These are phyloP conservation scores for Centropus unirufus DNA, from an alignment of 2,113 vertebrate genomes.

Conservation along the genomic window DNA sequence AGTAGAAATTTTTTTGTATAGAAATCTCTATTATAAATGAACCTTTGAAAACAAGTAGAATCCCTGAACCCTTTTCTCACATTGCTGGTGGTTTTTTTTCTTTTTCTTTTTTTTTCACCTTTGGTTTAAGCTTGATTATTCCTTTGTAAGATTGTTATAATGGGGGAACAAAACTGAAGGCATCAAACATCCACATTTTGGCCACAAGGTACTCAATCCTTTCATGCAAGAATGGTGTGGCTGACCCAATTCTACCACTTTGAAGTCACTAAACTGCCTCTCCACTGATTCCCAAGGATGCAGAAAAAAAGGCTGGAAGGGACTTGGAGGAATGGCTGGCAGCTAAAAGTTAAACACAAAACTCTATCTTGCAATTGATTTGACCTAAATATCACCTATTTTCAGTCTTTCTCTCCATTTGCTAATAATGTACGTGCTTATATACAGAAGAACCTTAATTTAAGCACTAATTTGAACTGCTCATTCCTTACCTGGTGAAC, in stretches of 20 bases:
- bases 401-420: neutral
- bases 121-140: neutral
- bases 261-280: neutral
- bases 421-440: neutral
- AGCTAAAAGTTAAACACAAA: neutral
- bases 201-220: neutral
- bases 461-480: neutral
- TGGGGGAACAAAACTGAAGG: neutral
- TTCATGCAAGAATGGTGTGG: neutral
- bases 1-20: neutral
- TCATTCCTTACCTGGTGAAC: neutral
- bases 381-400: constrained; percentile 38
- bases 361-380: constrained; percentile 2
- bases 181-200: neutral
- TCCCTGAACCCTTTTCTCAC: neutral
- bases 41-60: neutral
- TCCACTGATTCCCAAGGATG: neutral
- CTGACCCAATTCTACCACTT: neutral
- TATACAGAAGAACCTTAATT: constrained; percentile 7
- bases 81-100: neutral
- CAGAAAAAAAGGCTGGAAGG: neutral
- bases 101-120: neutral
- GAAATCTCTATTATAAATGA: constrained; percentile 17
- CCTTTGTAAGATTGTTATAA: neutral
- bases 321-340: neutral